Evolutionary conservation across 2,113 vertebrate genomes (phyloP).

Genomic region (Axis porcinus): DNA sequence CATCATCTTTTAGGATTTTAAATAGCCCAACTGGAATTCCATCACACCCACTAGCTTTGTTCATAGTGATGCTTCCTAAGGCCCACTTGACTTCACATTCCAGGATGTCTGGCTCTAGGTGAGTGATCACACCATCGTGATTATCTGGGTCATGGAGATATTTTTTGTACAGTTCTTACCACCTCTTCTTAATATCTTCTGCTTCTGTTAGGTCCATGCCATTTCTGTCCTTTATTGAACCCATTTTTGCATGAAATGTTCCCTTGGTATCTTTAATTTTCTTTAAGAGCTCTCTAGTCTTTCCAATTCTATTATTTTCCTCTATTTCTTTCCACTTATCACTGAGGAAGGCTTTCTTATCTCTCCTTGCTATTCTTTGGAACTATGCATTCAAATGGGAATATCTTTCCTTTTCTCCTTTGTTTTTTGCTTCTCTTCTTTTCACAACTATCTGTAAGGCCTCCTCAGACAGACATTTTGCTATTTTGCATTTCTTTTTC

Average conservation of each 20-base stretch:
- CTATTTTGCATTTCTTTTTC: background rate
- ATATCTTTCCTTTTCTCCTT: background rate
- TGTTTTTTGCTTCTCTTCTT: background rate
- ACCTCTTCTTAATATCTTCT: background rate
- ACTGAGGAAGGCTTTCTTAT: background rate
- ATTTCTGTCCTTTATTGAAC: background rate
- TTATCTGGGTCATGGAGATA: background rate
- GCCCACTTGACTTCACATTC: background rate
- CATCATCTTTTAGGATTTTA: background rate
- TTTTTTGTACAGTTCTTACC: background rate
- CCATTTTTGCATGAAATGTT: background rate
- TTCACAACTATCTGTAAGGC: background rate
- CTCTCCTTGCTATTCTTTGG: background rate
- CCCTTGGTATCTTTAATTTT: background rate
- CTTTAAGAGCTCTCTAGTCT: background rate
- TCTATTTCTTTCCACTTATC: background rate
- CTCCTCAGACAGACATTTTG: background rate
- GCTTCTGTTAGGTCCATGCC: background rate
- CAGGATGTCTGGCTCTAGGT: background rate
- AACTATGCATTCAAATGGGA: background rate
- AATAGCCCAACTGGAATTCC: background rate
- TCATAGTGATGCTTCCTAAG: accelerated
- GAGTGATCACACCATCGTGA: background rate
- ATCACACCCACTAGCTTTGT: background rate
- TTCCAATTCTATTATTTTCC: background rate